A percentile compares a stretch with the other conserved stretches of the same genome.
These are phyloP conservation scores for Druceiella hillmani DNA, from an alignment of 2,888 invertebrate species.

Conservation along the genomic window DNA sequence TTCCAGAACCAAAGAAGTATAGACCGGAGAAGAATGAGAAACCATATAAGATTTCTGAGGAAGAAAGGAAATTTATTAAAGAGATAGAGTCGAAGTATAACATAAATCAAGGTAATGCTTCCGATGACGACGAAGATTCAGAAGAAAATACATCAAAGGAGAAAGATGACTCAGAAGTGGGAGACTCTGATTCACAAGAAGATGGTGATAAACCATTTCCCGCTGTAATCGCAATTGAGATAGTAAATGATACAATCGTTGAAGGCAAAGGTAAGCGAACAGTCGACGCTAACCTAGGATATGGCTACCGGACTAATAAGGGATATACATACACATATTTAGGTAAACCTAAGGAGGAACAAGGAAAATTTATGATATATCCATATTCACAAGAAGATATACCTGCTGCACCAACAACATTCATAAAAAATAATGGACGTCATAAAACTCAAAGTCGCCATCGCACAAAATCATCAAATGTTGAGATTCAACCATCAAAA, in stretches of 20 bases:
- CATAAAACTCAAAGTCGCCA: slow-evolving; percentile 22
- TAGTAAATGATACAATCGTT: slow-evolving; percentile 51
- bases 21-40: slow-evolving; percentile 34
- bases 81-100: slow-evolving; percentile 48
- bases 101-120: slow-evolving; percentile 34
- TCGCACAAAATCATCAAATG: slow-evolving; percentile 35
- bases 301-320: slow-evolving; percentile 54
- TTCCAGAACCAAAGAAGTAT: slow-evolving; percentile 45
- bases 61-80: slow-evolving; percentile 43
- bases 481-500: slow-evolving; percentile 55
- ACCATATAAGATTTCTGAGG: slow-evolving; percentile 34
- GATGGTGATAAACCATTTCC: slow-evolving; percentile 35
- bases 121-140: slow-evolving; percentile 19
- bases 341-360: slow-evolving; percentile 41
- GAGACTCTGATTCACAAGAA: slow-evolving; percentile 15
- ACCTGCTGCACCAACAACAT: slow-evolving; percentile 30
- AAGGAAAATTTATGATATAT: slow-evolving; percentile 59
- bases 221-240: slow-evolving; percentile 58
- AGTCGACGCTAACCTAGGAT: slow-evolving; percentile 67
- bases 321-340: slow-evolving; percentile 48
- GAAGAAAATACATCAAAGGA: slow-evolving; percentile 18
- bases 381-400: slow-evolving; percentile 67
- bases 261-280: slow-evolving; percentile 60
- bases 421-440: slow-evolving; percentile 19
- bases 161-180: slow-evolving; percentile 11